Conservation (phyloP, 2,797 vertebrate genomes). For the Parambassis ranga region DNA sequence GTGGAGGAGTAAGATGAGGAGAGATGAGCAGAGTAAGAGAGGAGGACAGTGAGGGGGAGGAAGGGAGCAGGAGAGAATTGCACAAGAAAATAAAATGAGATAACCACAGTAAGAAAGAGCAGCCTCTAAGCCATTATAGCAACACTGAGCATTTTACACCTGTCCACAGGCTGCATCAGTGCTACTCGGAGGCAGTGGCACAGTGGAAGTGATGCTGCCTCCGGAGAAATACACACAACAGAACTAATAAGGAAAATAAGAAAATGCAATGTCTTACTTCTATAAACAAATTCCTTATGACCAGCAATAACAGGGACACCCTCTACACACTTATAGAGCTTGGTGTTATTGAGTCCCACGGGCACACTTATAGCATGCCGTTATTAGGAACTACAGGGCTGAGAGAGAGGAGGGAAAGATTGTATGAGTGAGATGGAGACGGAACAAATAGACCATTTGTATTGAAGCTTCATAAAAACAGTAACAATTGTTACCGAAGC, state of each 20-base stretch:
- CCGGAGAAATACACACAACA: slow-evolving; percentile 30
- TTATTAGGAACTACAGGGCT: slow-evolving; percentile 68
- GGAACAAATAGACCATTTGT: slow-evolving; percentile 63
- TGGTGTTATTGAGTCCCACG: slow-evolving; percentile 74
- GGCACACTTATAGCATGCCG: slow-evolving; percentile 63
- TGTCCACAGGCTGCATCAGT: slow-evolving; percentile 49
- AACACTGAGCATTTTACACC: slow-evolving; percentile 58
- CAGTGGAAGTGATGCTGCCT: slow-evolving; percentile 33
- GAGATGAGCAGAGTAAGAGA: slow-evolving; percentile 1
- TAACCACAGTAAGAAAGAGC: slow-evolving; percentile 30
- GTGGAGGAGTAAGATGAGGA: slow-evolving; percentile 22
- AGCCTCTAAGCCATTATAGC: slow-evolving; percentile 41
- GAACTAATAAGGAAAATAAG: slow-evolving; percentile 61
- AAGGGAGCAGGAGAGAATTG: neutral
- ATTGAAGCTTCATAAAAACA: slow-evolving; percentile 60
- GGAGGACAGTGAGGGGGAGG: neutral
- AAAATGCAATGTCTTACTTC: slow-evolving; percentile 62
- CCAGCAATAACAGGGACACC: slow-evolving; percentile 60
- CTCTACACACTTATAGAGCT: slow-evolving; percentile 47
- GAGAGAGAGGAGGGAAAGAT: slow-evolving; percentile 17
- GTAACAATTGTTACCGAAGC: slow-evolving; percentile 48
- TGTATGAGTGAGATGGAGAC: slow-evolving; percentile 23
- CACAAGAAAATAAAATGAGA: slow-evolving; percentile 38
- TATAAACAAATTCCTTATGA: slow-evolving; percentile 66
- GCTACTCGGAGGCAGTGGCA: slow-evolving; percentile 20